A percentile compares a stretch with the other conserved stretches of the same genome.
Conservation (phyloP, 2,888 invertebrate genomes). For the Neoascia interrupta region DNA sequence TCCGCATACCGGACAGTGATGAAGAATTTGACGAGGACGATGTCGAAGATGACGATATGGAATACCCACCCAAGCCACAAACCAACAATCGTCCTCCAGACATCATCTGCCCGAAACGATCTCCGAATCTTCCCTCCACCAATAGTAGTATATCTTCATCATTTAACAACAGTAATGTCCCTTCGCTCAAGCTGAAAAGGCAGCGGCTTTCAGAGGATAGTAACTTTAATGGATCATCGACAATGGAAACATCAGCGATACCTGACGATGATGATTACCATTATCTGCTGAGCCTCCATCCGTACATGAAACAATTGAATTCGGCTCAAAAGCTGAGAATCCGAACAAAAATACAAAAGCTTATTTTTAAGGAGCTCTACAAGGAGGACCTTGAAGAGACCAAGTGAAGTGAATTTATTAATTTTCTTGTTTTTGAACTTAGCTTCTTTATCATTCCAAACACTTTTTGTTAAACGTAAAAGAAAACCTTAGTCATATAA, state of each 20-base stretch:
- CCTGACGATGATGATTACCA: constrained; percentile 79
- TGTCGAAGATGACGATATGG: constrained; percentile 73
- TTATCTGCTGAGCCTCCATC: constrained; percentile 78
- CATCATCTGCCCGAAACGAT: constrained; percentile 22
- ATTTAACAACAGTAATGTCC: constrained; percentile 74
- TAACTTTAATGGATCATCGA: constrained; percentile 78
- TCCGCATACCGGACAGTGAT: constrained; percentile 78
- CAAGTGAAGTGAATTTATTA: constrained; percentile 71
- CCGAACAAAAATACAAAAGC: constrained; percentile 79
- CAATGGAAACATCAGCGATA: constrained; percentile 75
- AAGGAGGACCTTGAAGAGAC: constrained; percentile 79
- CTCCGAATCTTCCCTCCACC: constrained; percentile 47
- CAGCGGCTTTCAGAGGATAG: constrained; percentile 78
- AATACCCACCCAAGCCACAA: constrained; percentile 38
- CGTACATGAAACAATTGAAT: constrained; percentile 78
- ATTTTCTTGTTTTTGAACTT: not conserved
- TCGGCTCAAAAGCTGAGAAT: constrained; percentile 79
- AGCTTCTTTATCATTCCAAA: constrained; percentile 34
- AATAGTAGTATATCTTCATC: constrained; percentile 43
- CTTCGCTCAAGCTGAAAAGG: constrained; percentile 77
- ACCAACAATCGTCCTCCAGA: constrained; percentile 35
- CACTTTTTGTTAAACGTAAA: no score
- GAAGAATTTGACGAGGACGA: constrained; percentile 78
- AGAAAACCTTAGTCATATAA: constrained; percentile 49
- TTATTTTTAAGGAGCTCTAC: constrained; percentile 79